A percentile compares a stretch with the other conserved stretches of the same genome.
phyloP scores from a whole-genome alignment of 2,113 vertebrate genomes.

The Pterophyllum scalare region DNA sequence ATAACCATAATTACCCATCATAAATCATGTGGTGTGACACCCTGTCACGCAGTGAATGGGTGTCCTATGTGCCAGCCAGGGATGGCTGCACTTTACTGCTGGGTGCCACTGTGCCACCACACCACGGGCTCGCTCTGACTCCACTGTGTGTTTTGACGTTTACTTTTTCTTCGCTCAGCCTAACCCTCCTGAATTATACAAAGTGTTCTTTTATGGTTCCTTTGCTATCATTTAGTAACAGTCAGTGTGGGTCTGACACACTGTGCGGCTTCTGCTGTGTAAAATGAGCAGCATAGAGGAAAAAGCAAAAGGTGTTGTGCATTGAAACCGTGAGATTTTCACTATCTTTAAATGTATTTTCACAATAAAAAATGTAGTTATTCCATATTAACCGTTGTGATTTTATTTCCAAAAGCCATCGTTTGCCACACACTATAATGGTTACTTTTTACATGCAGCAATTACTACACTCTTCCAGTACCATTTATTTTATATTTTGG shows the following conservation, averaged over 20 bases:
- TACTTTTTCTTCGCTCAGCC: slow-evolving; percentile 27
- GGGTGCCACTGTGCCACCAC: slow-evolving; percentile 43
- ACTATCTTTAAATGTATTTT: not conserved
- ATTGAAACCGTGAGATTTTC: not conserved
- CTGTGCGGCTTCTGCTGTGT: not conserved
- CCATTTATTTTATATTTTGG: not conserved
- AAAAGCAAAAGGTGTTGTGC: not conserved
- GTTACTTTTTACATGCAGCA: not conserved
- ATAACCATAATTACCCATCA: slow-evolving; percentile 83
- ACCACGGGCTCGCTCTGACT: slow-evolving; percentile 8
- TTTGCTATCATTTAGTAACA: slow-evolving; percentile 47
- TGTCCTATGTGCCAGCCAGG: slow-evolving; percentile 74
- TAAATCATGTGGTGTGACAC: slow-evolving; percentile 82
- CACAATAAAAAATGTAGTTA: not conserved
- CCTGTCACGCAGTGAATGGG: slow-evolving; percentile 73
- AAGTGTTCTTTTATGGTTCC: slow-evolving; percentile 50
- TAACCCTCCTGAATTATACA: slow-evolving; percentile 42
- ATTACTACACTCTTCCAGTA: not conserved
- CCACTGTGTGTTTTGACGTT: slow-evolving; percentile 22
- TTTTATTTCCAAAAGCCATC: not conserved
- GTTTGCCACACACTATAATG: not conserved
- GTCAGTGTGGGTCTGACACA: slow-evolving; percentile 14
- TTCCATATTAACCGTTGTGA: not conserved
- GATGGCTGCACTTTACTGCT: slow-evolving; percentile 73
- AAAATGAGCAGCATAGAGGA: not conserved